These are phyloP conservation scores for Melitaea cinxia DNA, from an alignment of 1,140 invertebrate species.

Conservation along the genomic window DNA sequence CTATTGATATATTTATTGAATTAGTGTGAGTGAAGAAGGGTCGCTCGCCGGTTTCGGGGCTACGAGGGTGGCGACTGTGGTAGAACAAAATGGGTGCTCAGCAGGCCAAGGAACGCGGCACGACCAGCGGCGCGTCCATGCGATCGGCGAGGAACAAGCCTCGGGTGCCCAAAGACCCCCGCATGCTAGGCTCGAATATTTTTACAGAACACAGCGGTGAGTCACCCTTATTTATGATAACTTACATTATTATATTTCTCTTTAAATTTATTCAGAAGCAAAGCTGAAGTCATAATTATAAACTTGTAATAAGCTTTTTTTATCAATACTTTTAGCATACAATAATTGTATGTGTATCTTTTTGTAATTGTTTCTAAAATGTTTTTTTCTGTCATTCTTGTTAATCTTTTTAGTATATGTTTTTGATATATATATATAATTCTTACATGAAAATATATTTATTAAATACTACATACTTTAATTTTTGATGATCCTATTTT, in stretches of 20 bases:
- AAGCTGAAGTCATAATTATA: not conserved
- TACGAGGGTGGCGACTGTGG: constrained; percentile 41
- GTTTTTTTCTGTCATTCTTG: not conserved
- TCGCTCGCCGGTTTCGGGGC: constrained; percentile 38
- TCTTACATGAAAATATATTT: no score
- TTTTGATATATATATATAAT: no score
- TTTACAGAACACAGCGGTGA: constrained; percentile 95
- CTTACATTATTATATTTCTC: not conserved
- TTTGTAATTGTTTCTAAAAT: not conserved
- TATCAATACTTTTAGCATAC: not conserved
- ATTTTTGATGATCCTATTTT: no score
- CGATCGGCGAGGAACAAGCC: constrained; percentile 87
- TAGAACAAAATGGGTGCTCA: constrained; percentile 89
- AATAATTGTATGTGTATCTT: not conserved
- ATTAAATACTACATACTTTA: no score
- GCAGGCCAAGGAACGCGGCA: constrained; percentile 91
- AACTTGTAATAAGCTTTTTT: constrained; percentile 2
- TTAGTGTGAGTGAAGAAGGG: constrained; percentile 51
- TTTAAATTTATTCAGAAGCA: constrained; percentile 8
- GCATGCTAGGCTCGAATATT: constrained; percentile 91
- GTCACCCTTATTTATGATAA: constrained; percentile 48
- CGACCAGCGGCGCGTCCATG: constrained; percentile 84
- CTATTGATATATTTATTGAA: constrained; percentile 64
- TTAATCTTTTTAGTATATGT: no score
- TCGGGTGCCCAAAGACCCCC: constrained; percentile 88